Percentiles rank a stretch among this genome's conserved stretches.
These are phyloP conservation scores for Melanaphis sacchari DNA, from an alignment of 1,140 invertebrate genomes.

Conservation along the genomic window DNA sequence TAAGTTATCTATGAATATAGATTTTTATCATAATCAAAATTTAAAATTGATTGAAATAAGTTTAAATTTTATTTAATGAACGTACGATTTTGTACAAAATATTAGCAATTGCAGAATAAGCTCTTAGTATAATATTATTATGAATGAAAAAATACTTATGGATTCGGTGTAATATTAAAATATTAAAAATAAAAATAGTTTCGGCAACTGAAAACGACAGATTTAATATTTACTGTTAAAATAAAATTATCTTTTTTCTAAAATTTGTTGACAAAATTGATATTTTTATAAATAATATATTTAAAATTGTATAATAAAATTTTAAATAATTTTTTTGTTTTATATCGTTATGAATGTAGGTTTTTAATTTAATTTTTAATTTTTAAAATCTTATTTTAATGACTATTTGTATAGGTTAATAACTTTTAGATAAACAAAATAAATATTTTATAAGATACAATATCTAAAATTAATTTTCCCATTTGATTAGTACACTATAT, in stretches of 20 bases:
- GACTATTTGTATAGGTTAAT: background rate
- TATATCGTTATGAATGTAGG: background rate
- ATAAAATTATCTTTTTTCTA: background rate
- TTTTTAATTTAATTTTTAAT: background rate
- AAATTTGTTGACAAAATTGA: background rate
- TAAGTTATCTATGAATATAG: background rate
- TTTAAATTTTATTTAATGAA: background rate
- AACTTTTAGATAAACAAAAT: background rate
- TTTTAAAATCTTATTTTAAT: background rate
- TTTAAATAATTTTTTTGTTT: background rate
- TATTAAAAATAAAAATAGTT: background rate
- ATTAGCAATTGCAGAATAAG: background rate
- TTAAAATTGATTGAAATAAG: background rate
- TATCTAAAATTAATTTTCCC: background rate
- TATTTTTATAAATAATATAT: background rate
- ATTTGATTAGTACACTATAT: background rate
- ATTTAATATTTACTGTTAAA: background rate
- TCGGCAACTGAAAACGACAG: background rate
- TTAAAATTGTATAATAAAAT: background rate
- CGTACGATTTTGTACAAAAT: no score
- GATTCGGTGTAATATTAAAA: background rate
- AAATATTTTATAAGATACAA: no score
- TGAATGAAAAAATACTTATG: background rate
- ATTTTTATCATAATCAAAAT: background rate
- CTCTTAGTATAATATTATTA: background rate